phyloP scores from a whole-genome alignment of 1,140 invertebrate genomes.

The Eulimnadia texana region DNA sequence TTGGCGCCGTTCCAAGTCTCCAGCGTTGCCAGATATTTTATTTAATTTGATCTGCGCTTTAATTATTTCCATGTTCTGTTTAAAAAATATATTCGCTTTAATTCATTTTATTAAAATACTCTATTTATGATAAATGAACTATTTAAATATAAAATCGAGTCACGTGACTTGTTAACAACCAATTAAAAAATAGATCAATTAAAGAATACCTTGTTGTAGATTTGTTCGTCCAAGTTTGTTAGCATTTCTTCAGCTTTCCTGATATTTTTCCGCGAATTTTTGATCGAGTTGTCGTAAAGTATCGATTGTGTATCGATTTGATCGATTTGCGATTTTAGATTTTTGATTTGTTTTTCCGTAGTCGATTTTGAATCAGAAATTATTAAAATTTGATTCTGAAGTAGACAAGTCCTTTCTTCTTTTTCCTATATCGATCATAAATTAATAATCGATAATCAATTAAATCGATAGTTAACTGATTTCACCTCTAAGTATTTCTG shows the following conservation, averaged over 20 bases:
- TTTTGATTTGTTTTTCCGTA: not conserved
- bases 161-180: too few species aligned
- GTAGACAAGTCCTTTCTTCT: not conserved
- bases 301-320: not conserved
- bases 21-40: not conserved
- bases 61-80: not conserved
- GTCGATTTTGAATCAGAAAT: not conserved
- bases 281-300: not conserved
- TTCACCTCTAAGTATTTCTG: not conserved
- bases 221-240: not conserved
- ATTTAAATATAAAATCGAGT: too few species aligned
- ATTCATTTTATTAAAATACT: too few species aligned
- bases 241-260: not conserved
- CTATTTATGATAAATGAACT: too few species aligned
- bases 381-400: not conserved
- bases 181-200: too few species aligned
- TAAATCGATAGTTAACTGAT: not conserved
- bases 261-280: not conserved
- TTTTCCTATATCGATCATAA: not conserved
- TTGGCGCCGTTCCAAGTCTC: not conserved
- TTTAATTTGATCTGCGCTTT: not conserved
- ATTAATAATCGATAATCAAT: not conserved
- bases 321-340: not conserved
- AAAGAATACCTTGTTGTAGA: not conserved
- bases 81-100: too few species aligned